Base-by-base conservation (phyloP, 35 echinoderm and acorn worm genomes). In the Holothuria glaberrima region DNA sequence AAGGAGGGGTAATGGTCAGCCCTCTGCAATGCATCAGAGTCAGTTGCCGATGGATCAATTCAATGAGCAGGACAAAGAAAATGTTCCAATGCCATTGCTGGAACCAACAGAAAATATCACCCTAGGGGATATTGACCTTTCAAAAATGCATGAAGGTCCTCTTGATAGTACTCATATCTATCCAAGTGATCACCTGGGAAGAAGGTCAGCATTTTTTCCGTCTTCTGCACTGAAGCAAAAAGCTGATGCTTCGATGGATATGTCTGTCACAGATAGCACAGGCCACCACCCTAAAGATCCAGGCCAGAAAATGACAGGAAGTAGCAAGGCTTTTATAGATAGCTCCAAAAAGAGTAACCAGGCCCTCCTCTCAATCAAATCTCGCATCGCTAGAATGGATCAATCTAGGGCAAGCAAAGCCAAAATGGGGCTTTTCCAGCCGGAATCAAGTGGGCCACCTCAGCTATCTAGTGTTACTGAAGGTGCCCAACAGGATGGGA, bases 101-200 rank as follows among this genome's bases (percentile, higher is more conserved):
- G 79, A 82, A 48, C 79, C 48, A 57, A 82, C 79, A 16, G 50
- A 54, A 54, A 54, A 54, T 54, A 29, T 82, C 21, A 57, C 36
- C 25, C 34, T 61, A 9, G 80, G 54, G 58, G 59, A 84, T 20
- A 33, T 84, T 5, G 22, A 48, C 17, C 28, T 84, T 21, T 57
- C 54, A 59, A n/a, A 35, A 48, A 10, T 61, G 13, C 54, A 19
- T 18, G 54, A 31, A 2, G 80, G 80, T 12, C 80, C 80, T 12
- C 80, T 84, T 14, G 79, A 82, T 33, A 82, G 79, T 61, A 84
- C 80, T 19, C 80, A 84, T 46, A 84, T 84, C 52, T 61, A 58
- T 84, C 33, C 48, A 16, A 38, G 56, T 62, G 80, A 84, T 28
- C 52, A 84, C 56, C 13, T 61, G 5, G 80, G 80, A 38, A 84